Conservation (phyloP, 2,888 invertebrate species). For the Coleophora deauratella region DNA sequence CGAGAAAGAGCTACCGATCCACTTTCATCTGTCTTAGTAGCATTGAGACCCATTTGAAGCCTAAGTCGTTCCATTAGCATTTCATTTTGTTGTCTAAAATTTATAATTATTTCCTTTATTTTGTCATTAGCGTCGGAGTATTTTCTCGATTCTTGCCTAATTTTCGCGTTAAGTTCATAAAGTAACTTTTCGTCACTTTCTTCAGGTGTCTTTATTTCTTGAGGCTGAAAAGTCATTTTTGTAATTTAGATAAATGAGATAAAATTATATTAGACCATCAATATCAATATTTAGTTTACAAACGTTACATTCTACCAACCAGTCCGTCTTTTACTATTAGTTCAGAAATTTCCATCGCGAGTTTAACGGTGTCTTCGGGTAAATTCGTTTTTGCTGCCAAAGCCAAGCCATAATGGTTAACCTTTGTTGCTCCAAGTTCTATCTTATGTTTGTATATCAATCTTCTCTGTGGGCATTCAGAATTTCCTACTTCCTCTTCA, state of each 20-base stretch:
- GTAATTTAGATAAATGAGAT: neutral
- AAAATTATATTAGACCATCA: too few relatives aligned
- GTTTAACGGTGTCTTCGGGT: slow-evolving; percentile 69
- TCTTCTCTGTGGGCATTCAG: slow-evolving; percentile 34
- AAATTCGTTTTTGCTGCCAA: slow-evolving; percentile 76
- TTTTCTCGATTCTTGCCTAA: slow-evolving; percentile 40
- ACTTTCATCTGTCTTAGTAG: too few relatives aligned
- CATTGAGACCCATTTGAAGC: slow-evolving; percentile 17
- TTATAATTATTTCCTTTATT: slow-evolving; percentile 29
- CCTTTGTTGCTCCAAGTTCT: slow-evolving; percentile 71
- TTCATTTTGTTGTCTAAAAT: slow-evolving; percentile 45
- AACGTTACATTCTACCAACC: slow-evolving; percentile 27
- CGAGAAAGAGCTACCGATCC: too few relatives aligned
- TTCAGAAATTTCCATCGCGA: slow-evolving; percentile 64
- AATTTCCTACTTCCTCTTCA: slow-evolving; percentile 37
- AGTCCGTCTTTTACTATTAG: slow-evolving; percentile 43
- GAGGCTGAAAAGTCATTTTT: slow-evolving; percentile 32
- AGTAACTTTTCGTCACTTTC: slow-evolving; percentile 33
- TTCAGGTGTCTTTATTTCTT: slow-evolving; percentile 28
- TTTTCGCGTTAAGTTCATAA: slow-evolving; percentile 48
- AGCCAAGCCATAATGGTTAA: slow-evolving; percentile 78
- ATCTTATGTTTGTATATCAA: slow-evolving; percentile 79
- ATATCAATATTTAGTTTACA: neutral
- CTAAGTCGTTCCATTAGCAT: slow-evolving; percentile 34
- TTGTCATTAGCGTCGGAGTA: slow-evolving; percentile 23